phyloP scores from a whole-genome alignment of 2,888 invertebrate genomes.

The Yponomeuta cagnagella region DNA sequence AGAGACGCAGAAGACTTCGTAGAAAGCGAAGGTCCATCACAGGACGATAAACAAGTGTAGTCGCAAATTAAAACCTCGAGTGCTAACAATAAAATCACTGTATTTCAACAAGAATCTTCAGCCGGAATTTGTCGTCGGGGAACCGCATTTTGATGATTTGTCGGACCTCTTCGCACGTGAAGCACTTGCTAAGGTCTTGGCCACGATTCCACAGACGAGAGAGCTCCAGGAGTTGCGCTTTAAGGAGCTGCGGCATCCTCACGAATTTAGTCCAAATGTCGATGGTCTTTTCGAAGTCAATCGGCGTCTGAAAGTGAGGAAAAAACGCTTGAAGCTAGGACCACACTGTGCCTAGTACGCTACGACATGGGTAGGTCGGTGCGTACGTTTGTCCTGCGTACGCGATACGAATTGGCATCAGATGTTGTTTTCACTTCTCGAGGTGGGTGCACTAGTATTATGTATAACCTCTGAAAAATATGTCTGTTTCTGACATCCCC shows the following conservation, averaged over 20 bases:
- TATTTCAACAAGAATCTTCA: constrained; percentile 64
- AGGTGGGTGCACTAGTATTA: no score
- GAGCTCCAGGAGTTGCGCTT: constrained; percentile 57
- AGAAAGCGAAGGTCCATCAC: no score
- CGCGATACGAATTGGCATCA: no score
- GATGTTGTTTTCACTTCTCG: no score
- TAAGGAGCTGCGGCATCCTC: constrained; percentile 49
- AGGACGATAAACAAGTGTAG: no score
- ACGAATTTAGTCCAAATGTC: constrained; percentile 54
- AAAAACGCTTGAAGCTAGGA: not conserved
- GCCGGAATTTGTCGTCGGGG: constrained; percentile 58
- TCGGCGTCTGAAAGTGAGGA: constrained; percentile 33
- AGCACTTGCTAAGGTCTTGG: constrained; percentile 37
- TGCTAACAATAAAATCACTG: constrained; percentile 37
- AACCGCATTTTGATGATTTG: constrained; percentile 65
- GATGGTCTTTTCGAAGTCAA: constrained; percentile 46
- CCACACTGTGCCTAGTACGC: no score
- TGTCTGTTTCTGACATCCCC: no score
- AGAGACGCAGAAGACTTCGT: no score
- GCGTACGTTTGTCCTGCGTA: no score
- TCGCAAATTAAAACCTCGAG: not conserved
- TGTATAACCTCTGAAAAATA: no score
- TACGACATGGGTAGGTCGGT: no score
- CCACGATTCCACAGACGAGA: constrained; percentile 48
- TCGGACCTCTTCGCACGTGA: constrained; percentile 59